Evolutionary conservation across 2,797 vertebrate genomes (phyloP).

Genomic region (Parauchenoglanis punctatus): DNA sequence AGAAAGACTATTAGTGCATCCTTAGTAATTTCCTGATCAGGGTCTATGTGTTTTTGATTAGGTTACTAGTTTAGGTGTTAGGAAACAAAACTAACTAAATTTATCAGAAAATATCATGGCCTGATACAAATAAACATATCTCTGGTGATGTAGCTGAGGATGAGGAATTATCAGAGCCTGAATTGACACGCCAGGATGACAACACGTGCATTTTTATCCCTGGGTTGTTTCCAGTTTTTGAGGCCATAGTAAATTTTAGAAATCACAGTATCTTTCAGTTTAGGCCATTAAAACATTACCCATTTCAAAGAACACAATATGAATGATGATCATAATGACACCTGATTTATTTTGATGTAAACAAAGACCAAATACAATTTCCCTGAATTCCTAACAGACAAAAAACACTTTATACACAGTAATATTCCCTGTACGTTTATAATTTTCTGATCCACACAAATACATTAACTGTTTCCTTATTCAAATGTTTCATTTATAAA

Average conservation of each 20-base stretch:
- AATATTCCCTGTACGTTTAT: background rate
- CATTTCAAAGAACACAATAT: background rate
- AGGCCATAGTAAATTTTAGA: background rate
- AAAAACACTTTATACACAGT: background rate
- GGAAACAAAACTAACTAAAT: background rate
- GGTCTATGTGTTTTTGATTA: background rate
- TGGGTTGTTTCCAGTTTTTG: background rate
- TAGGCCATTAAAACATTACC: background rate
- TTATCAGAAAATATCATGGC: background rate
- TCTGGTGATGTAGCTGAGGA: background rate
- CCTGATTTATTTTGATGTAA: slow-evolving; percentile 42
- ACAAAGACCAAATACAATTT: slow-evolving; percentile 34
- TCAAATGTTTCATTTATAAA: background rate
- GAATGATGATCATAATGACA: background rate
- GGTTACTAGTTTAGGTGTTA: background rate
- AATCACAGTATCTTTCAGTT: background rate
- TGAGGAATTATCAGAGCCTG: background rate
- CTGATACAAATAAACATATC: background rate
- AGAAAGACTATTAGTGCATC: background rate
- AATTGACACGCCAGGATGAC: background rate
- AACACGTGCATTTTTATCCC: background rate
- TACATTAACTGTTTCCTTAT: background rate
- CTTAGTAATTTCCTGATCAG: background rate
- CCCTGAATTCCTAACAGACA: background rate
- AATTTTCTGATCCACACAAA: background rate